These are phyloP conservation scores for Pterocles orientalis DNA, from an alignment of 2,113 vertebrate species.

Conservation along the genomic window DNA sequence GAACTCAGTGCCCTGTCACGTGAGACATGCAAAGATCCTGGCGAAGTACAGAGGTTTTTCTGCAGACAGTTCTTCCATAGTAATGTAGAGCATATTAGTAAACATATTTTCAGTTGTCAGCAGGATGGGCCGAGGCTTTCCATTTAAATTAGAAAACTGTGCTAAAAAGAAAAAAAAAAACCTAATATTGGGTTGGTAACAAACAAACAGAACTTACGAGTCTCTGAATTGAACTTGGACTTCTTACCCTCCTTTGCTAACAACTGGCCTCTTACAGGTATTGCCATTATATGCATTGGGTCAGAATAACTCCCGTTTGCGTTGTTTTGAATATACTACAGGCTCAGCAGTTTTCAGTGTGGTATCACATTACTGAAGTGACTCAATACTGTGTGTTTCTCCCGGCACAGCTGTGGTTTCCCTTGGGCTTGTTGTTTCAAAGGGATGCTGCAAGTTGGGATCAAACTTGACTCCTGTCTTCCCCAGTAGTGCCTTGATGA, in stretches of 20 bases:
- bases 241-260: not conserved
- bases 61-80: not conserved
- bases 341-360: not conserved
- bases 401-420: not conserved
- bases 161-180: not conserved
- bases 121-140: not conserved
- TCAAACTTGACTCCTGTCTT: not conserved
- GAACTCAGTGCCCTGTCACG: not conserved
- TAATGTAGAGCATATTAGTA: not conserved
- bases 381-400: not conserved
- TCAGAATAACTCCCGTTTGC: not conserved
- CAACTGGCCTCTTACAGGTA: not conserved
- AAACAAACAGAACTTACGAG: not conserved
- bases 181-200: not conserved
- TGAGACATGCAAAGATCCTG: not conserved
- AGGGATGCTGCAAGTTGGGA: not conserved
- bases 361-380: not conserved
- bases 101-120: not conserved
- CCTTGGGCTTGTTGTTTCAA: not conserved
- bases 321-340: not conserved
- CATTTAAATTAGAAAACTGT: not conserved
- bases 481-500: not conserved
- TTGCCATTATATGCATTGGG: not conserved
- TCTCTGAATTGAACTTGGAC: not conserved
- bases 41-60: not conserved